Conservation (phyloP, 2,888 invertebrate genomes). For the Noctua janthina region DNA sequence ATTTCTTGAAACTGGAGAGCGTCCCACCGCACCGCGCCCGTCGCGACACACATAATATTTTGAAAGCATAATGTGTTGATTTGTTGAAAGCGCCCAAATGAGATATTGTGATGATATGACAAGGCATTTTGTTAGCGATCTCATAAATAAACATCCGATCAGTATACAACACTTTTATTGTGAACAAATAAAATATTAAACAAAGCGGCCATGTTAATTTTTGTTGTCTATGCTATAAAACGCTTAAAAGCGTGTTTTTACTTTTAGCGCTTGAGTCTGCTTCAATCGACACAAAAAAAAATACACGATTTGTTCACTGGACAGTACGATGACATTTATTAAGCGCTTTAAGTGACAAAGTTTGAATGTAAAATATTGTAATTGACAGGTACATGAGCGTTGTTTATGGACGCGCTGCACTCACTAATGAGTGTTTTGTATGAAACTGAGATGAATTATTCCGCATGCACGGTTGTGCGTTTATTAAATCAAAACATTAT, state of each 20-base stretch:
- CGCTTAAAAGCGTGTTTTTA: conserved; percentile 59
- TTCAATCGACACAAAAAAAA: conserved; percentile 39
- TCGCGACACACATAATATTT: conserved; percentile 73
- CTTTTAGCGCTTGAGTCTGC: conserved; percentile 31
- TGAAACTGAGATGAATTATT: conserved; percentile 60
- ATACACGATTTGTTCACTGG: conserved; percentile 44
- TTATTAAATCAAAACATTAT: conserved; percentile 35
- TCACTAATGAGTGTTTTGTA: conserved; percentile 69
- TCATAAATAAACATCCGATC: conserved; percentile 66
- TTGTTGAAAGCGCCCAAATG: conserved; percentile 81
- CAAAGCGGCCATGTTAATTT: conserved; percentile 26
- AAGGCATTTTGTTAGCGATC: conserved; percentile 66
- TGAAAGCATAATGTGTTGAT: conserved; percentile 85
- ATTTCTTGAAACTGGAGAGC: conserved; percentile 85
- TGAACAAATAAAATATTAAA: conserved; percentile 43
- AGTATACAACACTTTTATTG: conserved; percentile 46
- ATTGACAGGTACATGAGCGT: conserved; percentile 70
- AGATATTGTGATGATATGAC: conserved; percentile 80
- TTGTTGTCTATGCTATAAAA: conserved; percentile 47
- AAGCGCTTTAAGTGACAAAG: conserved; percentile 65
- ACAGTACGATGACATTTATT: conserved; percentile 65
- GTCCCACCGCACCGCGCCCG: conserved; percentile 62
- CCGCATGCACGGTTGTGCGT: conserved; percentile 37
- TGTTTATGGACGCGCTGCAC: conserved; percentile 64
- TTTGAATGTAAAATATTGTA: conserved; percentile 69